phyloP scores from a whole-genome alignment of 2,888 invertebrate genomes.

The Melieria crassipennis region DNA sequence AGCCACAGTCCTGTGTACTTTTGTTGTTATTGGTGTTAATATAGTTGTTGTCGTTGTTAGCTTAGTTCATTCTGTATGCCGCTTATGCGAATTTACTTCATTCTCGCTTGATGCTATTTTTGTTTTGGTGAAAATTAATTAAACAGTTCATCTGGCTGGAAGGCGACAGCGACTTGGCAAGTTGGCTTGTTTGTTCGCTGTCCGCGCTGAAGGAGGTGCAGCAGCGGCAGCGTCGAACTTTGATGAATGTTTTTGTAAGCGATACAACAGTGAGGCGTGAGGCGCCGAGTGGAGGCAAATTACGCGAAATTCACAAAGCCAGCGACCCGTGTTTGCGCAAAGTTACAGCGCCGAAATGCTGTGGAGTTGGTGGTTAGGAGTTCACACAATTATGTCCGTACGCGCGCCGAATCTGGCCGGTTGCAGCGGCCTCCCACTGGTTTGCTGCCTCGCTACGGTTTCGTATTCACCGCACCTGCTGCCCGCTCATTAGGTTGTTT shows the following conservation, averaged over 20 bases:
- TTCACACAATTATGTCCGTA: no score
- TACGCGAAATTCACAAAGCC: no score
- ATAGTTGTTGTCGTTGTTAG: neutral
- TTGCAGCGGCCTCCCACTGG: no score
- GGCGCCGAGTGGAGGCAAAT: neutral
- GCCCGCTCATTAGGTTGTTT: no score
- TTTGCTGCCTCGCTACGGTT: no score
- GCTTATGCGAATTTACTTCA: neutral
- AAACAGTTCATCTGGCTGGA: slow-evolving; percentile 10
- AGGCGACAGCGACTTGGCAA: slow-evolving; percentile 3
- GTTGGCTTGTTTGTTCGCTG: neutral
- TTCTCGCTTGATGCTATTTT: neutral
- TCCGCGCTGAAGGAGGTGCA: no score
- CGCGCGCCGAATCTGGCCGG: no score
- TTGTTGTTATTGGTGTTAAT: neutral
- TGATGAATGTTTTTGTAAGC: slow-evolving; percentile 10
- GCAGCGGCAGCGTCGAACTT: neutral
- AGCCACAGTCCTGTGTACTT: neutral
- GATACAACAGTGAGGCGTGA: neutral
- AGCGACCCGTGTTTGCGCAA: no score
- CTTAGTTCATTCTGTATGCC: neutral
- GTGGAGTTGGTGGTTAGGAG: no score
- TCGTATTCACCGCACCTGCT: no score
- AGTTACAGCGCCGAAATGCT: no score
- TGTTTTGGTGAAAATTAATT: slow-evolving; percentile 23